A percentile compares a stretch with the other conserved stretches of the same genome.
Evolutionary conservation across 2,797 vertebrate species (phyloP).

Genomic region (Cyprinodon diabolis): DNA sequence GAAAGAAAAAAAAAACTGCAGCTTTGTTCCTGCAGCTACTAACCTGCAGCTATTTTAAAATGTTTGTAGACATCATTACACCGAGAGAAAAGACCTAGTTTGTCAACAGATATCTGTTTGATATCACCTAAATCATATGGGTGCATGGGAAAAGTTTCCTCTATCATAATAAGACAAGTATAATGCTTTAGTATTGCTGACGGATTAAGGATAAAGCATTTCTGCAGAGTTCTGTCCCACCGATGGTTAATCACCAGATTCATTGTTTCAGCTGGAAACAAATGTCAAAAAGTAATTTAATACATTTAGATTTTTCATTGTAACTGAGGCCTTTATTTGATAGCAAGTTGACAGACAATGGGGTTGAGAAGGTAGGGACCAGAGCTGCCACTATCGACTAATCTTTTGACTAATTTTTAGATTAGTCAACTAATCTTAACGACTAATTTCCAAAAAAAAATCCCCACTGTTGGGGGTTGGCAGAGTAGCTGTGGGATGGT

Average conservation of each 20-base stretch:
- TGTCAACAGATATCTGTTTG: background rate
- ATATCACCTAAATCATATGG: slow-evolving; percentile 16
- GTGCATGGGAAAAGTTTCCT: background rate
- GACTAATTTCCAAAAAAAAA: too few relatives aligned
- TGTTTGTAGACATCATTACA: background rate
- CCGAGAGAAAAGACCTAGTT: background rate
- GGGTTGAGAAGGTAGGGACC: too few relatives aligned
- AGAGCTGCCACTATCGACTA: too few relatives aligned
- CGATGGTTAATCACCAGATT: slow-evolving; percentile 33
- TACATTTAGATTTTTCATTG: background rate
- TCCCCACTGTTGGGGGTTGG: too few relatives aligned
- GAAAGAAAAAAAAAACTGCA: background rate
- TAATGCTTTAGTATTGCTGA: slow-evolving; percentile 15
- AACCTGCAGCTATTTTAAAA: slow-evolving; percentile 1
- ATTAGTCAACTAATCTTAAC: too few relatives aligned
- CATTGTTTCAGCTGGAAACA: slow-evolving; percentile 8
- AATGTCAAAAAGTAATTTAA: slow-evolving; percentile 20
- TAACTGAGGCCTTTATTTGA: background rate
- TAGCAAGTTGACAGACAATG: too few relatives aligned
- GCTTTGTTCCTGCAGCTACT: background rate
- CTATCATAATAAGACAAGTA: slow-evolving; percentile 1
- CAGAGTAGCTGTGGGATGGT: too few relatives aligned
- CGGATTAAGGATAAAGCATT: slow-evolving; percentile 41
- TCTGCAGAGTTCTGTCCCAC: slow-evolving; percentile 12
- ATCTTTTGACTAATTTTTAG: too few relatives aligned